These are phyloP conservation scores for Diabrotica balteata DNA, from an alignment of 2,888 invertebrate genomes.

Conservation along the genomic window DNA sequence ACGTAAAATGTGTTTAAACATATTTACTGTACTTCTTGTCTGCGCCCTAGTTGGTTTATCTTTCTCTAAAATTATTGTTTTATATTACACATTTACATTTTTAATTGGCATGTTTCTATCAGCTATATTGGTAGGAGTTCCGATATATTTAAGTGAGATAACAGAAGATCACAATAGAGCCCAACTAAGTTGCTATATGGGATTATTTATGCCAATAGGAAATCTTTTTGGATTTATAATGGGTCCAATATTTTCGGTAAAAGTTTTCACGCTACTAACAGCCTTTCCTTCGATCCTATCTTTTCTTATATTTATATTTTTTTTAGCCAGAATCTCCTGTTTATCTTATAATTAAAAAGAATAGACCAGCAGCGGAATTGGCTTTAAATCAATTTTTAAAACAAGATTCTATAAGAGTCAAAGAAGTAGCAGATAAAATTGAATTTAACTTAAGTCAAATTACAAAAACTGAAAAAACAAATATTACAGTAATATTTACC, in stretches of 20 bases:
- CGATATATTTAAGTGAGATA: slow-evolving; percentile 88
- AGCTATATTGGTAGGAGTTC: slow-evolving; percentile 56
- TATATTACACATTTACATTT: slow-evolving; percentile 13
- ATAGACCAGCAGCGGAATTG: slow-evolving; percentile 66
- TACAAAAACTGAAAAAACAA: slow-evolving; percentile 23
- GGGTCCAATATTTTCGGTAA: slow-evolving; percentile 41
- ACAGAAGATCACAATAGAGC: slow-evolving; percentile 81
- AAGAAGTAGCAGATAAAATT: slow-evolving; percentile 3
- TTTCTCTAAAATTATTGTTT: slow-evolving; percentile 12
- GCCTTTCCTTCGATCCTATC: slow-evolving; percentile 39
- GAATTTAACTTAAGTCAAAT: not conserved
- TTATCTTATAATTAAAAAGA: slow-evolving; percentile 57
- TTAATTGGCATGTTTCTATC: slow-evolving; percentile 2
- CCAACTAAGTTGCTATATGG: slow-evolving; percentile 65
- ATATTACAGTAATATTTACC: slow-evolving; percentile 21
- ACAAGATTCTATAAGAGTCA: not conserved
- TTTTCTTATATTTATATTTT: slow-evolving; percentile 34
- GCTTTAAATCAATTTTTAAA: slow-evolving; percentile 52
- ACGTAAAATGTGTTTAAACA: slow-evolving; percentile 10
- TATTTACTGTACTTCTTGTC: slow-evolving; percentile 2
- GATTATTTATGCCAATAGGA: slow-evolving; percentile 40
- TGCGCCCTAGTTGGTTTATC: slow-evolving; percentile 6
- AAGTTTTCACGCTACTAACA: slow-evolving; percentile 37
- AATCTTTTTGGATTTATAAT: slow-evolving; percentile 40
- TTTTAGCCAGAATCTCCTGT: slow-evolving; percentile 46